These are phyloP conservation scores for Pararge aegeria DNA, from an alignment of 1,140 invertebrate genomes.

Conservation along the genomic window DNA sequence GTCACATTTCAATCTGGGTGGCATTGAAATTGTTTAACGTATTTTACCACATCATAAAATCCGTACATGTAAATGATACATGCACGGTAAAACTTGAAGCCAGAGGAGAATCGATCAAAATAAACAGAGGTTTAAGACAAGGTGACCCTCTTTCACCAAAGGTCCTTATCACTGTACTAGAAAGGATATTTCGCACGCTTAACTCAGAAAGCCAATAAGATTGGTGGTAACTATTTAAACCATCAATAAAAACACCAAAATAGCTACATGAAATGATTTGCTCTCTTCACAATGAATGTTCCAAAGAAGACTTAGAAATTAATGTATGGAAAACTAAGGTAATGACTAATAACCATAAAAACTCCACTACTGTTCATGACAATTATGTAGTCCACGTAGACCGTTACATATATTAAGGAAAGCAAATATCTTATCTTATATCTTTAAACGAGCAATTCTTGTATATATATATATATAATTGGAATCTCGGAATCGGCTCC, in stretches of 20 bases:
- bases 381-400: too few relatives aligned
- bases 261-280: not conserved
- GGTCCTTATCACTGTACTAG: constrained; percentile 6
- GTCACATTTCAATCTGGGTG: not conserved
- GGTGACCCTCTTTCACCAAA: constrained; percentile 6
- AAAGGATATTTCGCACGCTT: constrained; percentile 2
- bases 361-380: too few relatives aligned
- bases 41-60: constrained; percentile 5
- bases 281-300: too few relatives aligned
- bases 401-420: too few relatives aligned
- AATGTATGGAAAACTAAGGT: too few relatives aligned
- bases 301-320: too few relatives aligned
- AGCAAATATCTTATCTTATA: too few relatives aligned
- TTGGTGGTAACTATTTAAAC: not conserved
- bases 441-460: too few relatives aligned
- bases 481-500: too few relatives aligned
- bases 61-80: not conserved
- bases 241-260: not conserved
- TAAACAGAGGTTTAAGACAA: constrained; percentile 6
- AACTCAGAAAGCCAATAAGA: not conserved
- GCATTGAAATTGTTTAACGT: not conserved
- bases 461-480: too few relatives aligned
- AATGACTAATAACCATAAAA: too few relatives aligned
- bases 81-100: constrained; percentile 6
- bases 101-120: not conserved